A percentile compares a stretch with the other conserved stretches of the same genome.
phyloP scores from a whole-genome alignment of 2,113 vertebrate genomes.

The Sphaerodactylus townsendi region DNA sequence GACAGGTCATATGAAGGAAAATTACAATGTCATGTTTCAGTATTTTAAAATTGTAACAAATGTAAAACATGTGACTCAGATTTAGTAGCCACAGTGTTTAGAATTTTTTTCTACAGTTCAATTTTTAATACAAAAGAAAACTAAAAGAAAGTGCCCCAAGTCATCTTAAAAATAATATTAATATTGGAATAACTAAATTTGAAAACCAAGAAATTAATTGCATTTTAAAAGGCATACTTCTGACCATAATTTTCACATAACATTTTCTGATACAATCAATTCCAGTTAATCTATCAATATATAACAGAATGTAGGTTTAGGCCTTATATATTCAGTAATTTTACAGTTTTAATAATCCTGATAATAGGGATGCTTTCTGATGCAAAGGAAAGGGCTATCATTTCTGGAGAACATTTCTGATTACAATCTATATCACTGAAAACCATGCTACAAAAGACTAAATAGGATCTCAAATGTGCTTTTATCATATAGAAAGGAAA shows the following conservation, averaged over 20 bases:
- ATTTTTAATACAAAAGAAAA: constrained; percentile 2
- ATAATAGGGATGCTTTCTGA: constrained; percentile 25
- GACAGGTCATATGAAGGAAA: background rate
- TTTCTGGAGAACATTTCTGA: background rate
- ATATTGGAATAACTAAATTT: background rate
- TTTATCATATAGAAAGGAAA: constrained; percentile 3
- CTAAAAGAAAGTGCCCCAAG: background rate
- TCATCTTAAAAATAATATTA: constrained; percentile 33
- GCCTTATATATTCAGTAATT: background rate
- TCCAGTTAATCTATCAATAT: constrained; percentile 8
- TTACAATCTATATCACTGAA: rapidly evolving
- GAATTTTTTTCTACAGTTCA: background rate
- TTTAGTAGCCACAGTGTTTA: constrained; percentile 8
- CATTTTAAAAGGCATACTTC: background rate
- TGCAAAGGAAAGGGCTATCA: background rate
- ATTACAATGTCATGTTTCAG: constrained; percentile 22
- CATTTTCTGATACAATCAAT: constrained; percentile 1
- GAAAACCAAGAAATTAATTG: constrained; percentile 8
- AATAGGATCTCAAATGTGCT: background rate
- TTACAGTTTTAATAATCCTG: background rate
- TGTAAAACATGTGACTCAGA: background rate
- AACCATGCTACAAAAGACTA: background rate
- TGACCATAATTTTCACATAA: constrained; percentile 30
- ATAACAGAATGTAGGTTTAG: too few species aligned
- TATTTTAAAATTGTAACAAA: constrained; percentile 16